Percentiles rank a stretch among this genome's conserved stretches.
phyloP scores from a whole-genome alignment of 2,113 vertebrate species.

The Canis aureus region DNA sequence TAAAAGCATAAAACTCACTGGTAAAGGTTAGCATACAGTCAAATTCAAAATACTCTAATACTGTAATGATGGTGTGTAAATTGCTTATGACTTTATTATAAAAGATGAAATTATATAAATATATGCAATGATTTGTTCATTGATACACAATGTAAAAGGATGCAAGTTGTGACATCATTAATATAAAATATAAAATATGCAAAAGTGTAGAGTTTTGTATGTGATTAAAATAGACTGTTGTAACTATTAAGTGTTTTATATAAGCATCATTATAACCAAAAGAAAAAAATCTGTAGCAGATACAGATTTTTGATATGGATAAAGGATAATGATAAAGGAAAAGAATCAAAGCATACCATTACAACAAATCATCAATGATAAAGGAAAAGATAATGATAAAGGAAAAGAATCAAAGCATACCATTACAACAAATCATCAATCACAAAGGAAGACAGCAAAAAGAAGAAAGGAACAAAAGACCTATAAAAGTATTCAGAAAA shows the following conservation, averaged over 20 bases:
- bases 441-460: not conserved
- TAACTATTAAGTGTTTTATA: not conserved
- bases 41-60: not conserved
- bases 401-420: not conserved
- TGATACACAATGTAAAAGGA: not conserved
- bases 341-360: not conserved
- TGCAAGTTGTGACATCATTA: not conserved
- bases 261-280: not conserved
- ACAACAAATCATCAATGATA: not conserved
- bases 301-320: not conserved
- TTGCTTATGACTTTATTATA: not conserved
- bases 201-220: not conserved
- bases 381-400: not conserved
- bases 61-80: not conserved
- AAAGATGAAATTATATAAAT: not conserved
- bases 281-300: not conserved
- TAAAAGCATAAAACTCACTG: not conserved
- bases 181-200: not conserved
- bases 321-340: not conserved
- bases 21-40: not conserved
- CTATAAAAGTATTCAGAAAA: not conserved
- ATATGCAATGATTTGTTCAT: not conserved
- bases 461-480: not conserved
- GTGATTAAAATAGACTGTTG: not conserved
- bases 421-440: not conserved